Evolutionary conservation across 2,113 vertebrate species (phyloP), one percentile per base, ranked within the genome.

Genomic region (Eublepharis macularius): DNA sequence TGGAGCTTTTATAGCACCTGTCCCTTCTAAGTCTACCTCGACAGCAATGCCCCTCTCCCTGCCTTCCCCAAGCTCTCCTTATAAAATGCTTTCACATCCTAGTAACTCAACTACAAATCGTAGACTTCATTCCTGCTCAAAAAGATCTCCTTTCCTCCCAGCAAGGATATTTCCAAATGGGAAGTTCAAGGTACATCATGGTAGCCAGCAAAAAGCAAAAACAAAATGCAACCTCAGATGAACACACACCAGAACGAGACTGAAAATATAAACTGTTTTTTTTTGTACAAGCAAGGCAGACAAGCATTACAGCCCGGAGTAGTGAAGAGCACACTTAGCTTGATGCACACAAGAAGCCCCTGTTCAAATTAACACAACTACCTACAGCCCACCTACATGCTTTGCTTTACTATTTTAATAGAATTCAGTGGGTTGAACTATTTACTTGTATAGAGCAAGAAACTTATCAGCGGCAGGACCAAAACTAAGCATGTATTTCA

Each of bases 21-120:
- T 63, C 17, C 0, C 0, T 65, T 51, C 49, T 13, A 51, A 83
- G n/a, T 77, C 75, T n/a, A 66, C 54, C 66, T 78, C 47, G 60
- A 47, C 43, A 80, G 63, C 32, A 2, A 82, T 26, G 2, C 81
- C 80, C 43, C 65, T 51, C 32, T 78, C 80, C 43, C 65, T 51
- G 26, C 10, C 75, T n/a, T 65, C 84, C 63, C 72, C 1, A 10
- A 75, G n/a, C 69, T 87, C 63, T 68, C 1, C 0, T 1, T 43
- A 0, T 0, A 32, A 45, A 2, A 6, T 0, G 36, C 41, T 32
- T n/a, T 75, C 43, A 54, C 70, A 47, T 51, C 32, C 14, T 51
- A 7, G 66, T n/a, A 14, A 68, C 10, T 32, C 29, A 66, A 45
- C 43, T 51, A 12, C 26, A 10, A 60, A 26, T 54, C 6, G 49